phyloP scores from a whole-genome alignment of 2,113 vertebrate species.

The Serilophus lunatus region DNA sequence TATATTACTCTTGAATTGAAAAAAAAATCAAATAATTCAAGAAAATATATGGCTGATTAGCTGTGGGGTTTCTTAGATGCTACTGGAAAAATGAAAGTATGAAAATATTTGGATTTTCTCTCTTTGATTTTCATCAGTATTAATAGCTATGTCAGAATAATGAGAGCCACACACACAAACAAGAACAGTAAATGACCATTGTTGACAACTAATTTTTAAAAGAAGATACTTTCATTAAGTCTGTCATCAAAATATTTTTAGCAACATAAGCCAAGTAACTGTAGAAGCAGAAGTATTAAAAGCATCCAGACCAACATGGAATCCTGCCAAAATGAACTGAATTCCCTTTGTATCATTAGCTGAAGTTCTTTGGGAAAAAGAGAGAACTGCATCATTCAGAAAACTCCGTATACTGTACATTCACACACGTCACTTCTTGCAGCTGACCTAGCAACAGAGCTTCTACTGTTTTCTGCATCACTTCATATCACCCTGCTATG shows the following conservation, averaged over 20 bases:
- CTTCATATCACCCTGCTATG: slow-evolving; percentile 50
- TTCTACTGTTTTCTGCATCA: slow-evolving; percentile 68
- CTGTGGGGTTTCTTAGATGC: not conserved
- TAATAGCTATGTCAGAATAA: slow-evolving; percentile 44
- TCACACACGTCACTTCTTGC: slow-evolving; percentile 69
- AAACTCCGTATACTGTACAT: slow-evolving; percentile 69
- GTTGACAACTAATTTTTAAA: slow-evolving; percentile 20
- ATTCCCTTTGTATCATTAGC: slow-evolving; percentile 73
- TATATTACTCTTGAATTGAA: not conserved
- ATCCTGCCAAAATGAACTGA: slow-evolving; percentile 74
- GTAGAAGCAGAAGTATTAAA: slow-evolving; percentile 67
- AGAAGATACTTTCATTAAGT: slow-evolving; percentile 32
- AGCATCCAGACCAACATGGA: slow-evolving; percentile 70
- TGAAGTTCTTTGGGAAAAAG: slow-evolving; percentile 66
- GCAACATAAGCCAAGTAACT: slow-evolving; percentile 44
- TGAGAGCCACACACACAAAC: slow-evolving; percentile 2
- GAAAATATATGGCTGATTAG: not conserved
- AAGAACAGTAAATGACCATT: slow-evolving; percentile 2
- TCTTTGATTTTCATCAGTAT: slow-evolving; percentile 56
- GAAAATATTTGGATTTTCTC: slow-evolving; percentile 36
- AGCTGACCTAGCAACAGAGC: slow-evolving; percentile 75
- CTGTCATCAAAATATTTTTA: slow-evolving; percentile 52
- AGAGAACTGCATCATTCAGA: slow-evolving; percentile 74
- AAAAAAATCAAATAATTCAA: not conserved
- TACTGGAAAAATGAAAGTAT: not conserved